phyloP scores from a whole-genome alignment of 2,888 invertebrate species.

The Podotricha telesiphe region DNA sequence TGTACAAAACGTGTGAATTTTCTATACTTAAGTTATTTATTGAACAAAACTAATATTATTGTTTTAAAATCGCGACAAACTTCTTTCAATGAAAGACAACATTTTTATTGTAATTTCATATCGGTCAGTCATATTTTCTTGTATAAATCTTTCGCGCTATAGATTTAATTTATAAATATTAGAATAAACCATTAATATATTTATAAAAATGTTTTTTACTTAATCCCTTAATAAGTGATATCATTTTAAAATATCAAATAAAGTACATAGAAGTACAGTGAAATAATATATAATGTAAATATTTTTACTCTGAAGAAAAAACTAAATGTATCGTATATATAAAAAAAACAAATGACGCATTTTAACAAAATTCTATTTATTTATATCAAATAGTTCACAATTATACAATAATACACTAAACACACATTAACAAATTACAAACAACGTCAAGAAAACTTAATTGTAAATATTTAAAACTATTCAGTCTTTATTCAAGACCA shows the following conservation, averaged over 20 bases:
- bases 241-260: not conserved
- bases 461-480: not conserved
- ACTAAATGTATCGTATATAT: not conserved
- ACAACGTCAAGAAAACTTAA: not conserved
- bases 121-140: slow-evolving; percentile 58
- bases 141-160: slow-evolving; percentile 77
- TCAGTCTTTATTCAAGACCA: slow-evolving; percentile 9
- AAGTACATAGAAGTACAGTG: too few species aligned
- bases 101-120: slow-evolving; percentile 29
- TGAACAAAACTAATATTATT: slow-evolving; percentile 47
- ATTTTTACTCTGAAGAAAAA: too few species aligned
- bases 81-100: slow-evolving; percentile 13
- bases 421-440: slow-evolving; percentile 4
- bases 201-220: slow-evolving; percentile 34
- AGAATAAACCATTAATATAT: slow-evolving; percentile 61
- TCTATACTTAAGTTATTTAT: slow-evolving; percentile 78
- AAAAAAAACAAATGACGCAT: not conserved
- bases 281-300: too few species aligned
- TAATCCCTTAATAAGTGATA: not conserved
- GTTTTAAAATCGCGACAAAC: slow-evolving; percentile 23
- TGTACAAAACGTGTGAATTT: slow-evolving; percentile 78
- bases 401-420: slow-evolving; percentile 3
- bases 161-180: slow-evolving; percentile 71
- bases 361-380: not conserved
- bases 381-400: slow-evolving; percentile 4